phyloP scores from a whole-genome alignment of 2,113 vertebrate genomes.

The Pygoscelis adeliae region DNA sequence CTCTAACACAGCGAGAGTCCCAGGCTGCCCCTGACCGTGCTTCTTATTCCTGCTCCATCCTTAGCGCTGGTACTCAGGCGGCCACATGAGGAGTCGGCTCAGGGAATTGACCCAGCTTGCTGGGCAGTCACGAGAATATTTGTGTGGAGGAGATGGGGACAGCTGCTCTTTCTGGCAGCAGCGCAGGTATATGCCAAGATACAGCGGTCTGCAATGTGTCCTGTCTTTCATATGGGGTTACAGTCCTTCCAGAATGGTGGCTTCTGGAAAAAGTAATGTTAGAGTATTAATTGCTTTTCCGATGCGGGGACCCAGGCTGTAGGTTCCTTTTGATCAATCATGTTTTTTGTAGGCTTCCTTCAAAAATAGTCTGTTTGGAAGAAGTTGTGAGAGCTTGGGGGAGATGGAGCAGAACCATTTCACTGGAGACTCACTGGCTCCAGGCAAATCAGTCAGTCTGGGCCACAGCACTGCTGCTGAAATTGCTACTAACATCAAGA shows the following conservation, averaged over 20 bases:
- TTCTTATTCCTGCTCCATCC: background rate
- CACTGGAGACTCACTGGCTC: background rate
- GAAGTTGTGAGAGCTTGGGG: background rate
- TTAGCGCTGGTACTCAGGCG: background rate
- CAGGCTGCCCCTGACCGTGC: background rate
- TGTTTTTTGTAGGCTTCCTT: background rate
- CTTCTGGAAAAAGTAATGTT: background rate
- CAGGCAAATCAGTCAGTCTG: background rate
- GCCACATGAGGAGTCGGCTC: background rate
- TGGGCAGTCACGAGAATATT: background rate
- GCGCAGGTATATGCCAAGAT: background rate
- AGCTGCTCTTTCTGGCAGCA: background rate
- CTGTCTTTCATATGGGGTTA: background rate
- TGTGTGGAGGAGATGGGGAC: background rate
- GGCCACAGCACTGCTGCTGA: background rate
- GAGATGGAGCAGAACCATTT: background rate
- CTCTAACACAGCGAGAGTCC: accelerated
- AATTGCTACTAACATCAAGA: background rate
- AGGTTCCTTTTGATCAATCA: background rate
- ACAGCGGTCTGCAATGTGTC: accelerated
- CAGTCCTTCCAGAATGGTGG: background rate
- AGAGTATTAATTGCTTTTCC: background rate
- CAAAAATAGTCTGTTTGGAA: background rate
- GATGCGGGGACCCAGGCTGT: background rate
- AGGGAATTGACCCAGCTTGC: background rate